phyloP scores from a whole-genome alignment of 2,113 vertebrate species.

The Coturnix japonica region DNA sequence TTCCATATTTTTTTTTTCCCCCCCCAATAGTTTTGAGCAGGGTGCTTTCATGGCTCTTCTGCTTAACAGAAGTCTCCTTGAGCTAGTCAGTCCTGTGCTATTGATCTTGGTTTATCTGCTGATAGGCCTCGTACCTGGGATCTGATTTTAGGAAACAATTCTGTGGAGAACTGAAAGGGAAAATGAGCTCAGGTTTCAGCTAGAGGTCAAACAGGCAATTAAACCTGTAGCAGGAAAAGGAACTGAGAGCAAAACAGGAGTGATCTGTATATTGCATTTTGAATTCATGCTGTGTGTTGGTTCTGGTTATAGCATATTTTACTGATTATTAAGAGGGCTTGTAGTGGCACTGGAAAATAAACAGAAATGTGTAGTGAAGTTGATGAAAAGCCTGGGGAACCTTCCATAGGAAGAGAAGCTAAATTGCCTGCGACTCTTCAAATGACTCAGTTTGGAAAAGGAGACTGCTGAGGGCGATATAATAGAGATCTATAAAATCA shows the following conservation, averaged over 20 bases:
- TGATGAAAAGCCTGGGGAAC: background rate
- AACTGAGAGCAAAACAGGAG: background rate
- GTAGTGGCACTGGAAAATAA: background rate
- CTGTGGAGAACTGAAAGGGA: constrained; percentile 19
- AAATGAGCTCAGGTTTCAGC: background rate
- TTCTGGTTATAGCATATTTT: background rate
- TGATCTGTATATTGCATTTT: background rate
- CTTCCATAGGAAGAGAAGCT: background rate
- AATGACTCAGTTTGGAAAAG: background rate
- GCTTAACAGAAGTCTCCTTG: background rate
- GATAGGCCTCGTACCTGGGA: background rate
- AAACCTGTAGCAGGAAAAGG: background rate
- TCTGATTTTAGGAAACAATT: constrained; percentile 3
- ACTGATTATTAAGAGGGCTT: background rate
- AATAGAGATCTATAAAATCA: background rate
- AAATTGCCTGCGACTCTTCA: background rate
- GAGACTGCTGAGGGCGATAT: background rate
- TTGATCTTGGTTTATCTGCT: background rate
- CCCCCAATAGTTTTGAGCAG: background rate
- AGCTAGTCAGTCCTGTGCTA: background rate
- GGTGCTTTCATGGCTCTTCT: background rate
- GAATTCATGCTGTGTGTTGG: background rate
- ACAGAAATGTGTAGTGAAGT: background rate
- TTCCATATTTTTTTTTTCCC: background rate
- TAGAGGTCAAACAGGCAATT: background rate